These are phyloP conservation scores for Catalaphyllia jardinei DNA, from an alignment of 64 coral and sea anemone genomes.

Conservation along the genomic window DNA sequence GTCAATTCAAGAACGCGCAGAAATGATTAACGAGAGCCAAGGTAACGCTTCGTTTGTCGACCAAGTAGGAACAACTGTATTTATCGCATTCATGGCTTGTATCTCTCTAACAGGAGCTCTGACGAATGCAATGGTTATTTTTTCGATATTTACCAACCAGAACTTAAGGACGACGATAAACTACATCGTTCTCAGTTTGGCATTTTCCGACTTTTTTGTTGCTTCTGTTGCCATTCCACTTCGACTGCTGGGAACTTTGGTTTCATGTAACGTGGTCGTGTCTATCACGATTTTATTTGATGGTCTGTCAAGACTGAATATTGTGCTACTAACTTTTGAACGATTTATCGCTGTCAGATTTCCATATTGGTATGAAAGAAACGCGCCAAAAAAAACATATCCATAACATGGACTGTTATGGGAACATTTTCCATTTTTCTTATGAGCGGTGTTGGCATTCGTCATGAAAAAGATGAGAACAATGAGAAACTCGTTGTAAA, in stretches of 20 bases:
- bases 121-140: constrained; percentile 31
- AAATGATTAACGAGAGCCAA: neutral
- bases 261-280: constrained; percentile 43
- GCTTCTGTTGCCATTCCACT: constrained; percentile 60
- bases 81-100: neutral
- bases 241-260: constrained; percentile 34
- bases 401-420: constrained; percentile 33
- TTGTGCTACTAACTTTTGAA: constrained; percentile 53
- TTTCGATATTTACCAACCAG: constrained; percentile 39
- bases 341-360: constrained; percentile 59
- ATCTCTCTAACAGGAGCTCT: constrained; percentile 51
- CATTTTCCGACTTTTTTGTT: constrained; percentile 59
- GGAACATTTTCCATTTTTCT: constrained; percentile 28
- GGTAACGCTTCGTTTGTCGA: neutral
- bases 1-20: no score
- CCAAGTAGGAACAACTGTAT: neutral
- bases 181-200: constrained; percentile 50
- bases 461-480: neutral
- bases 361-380: constrained; percentile 37
- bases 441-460: constrained; percentile 35
- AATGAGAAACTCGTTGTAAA: neutral
- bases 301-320: constrained; percentile 67
- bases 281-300: constrained; percentile 60
- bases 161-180: constrained; percentile 51
- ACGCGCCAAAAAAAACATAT: neutral